A percentile compares a stretch with the other conserved stretches of the same genome.
Evolutionary conservation across 2,797 vertebrate genomes (phyloP).

Genomic region (Cryptoblepharus egeriae): DNA sequence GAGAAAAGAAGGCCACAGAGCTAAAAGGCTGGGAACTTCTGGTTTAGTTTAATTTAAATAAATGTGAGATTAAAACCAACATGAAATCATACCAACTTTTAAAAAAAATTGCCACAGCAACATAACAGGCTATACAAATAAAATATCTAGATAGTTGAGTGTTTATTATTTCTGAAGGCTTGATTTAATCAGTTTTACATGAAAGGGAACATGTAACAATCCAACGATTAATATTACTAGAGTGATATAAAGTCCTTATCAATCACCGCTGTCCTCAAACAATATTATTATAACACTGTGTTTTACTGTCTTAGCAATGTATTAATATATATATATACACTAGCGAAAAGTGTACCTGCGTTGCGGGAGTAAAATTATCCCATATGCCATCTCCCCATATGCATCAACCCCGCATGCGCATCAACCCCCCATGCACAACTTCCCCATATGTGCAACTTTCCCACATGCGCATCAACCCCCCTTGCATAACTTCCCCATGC

Average conservation of each 20-base stretch:
- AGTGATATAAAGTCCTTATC: not conserved
- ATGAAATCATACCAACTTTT: not conserved
- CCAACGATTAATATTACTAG: not conserved
- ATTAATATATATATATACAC: no score
- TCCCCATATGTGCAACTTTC: no score
- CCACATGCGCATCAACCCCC: no score
- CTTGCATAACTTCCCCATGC: no score
- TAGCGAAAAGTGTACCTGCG: no score
- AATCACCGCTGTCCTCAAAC: not conserved
- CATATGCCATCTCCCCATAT: no score
- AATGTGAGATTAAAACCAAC: not conserved
- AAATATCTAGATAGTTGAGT: not conserved
- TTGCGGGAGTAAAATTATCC: no score
- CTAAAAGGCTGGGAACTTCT: no score
- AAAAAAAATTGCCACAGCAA: not conserved
- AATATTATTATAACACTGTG: not conserved
- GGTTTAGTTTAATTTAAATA: not conserved
- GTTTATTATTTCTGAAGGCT: no score
- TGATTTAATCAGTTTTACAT: not conserved
- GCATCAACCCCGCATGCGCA: no score
- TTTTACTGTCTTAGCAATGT: not conserved
- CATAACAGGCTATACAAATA: not conserved
- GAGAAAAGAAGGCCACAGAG: no score
- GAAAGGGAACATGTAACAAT: not conserved
- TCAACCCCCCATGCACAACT: no score